These are phyloP conservation scores for Pyralis farinalis DNA, from an alignment of 2,888 invertebrate genomes.

Conservation along the genomic window DNA sequence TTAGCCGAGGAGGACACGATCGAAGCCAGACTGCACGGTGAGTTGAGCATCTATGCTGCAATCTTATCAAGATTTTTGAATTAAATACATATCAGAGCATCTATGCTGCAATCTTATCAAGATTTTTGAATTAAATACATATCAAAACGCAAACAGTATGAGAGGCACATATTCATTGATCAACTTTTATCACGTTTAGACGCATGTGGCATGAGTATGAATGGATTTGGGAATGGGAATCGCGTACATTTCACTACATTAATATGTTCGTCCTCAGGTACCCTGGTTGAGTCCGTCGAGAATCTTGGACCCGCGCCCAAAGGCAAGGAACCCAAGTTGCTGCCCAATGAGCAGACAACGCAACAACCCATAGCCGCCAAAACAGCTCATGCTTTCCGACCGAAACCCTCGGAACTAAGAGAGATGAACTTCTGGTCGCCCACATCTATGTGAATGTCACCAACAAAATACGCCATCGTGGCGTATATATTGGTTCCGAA, in stretches of 20 bases:
- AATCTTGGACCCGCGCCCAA: slow-evolving; percentile 64
- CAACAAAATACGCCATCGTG: neutral
- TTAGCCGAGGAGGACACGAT: slow-evolving; percentile 82
- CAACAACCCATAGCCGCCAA: slow-evolving; percentile 47
- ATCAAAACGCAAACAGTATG: too few species aligned
- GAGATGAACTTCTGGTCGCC: slow-evolving; percentile 94
- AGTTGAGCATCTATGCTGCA: slow-evolving; percentile 11
- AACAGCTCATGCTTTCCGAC: slow-evolving; percentile 42
- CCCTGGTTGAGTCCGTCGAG: slow-evolving; percentile 67
- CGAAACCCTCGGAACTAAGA: slow-evolving; percentile 82
- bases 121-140: too few species aligned
- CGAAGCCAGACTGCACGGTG: slow-evolving; percentile 56
- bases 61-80: too few species aligned
- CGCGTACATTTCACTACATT: too few species aligned
- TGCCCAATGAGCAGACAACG: slow-evolving; percentile 27
- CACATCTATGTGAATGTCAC: slow-evolving; percentile 85
- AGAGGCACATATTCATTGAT: too few species aligned
- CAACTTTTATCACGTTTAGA: too few species aligned
- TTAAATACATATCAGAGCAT: too few species aligned
- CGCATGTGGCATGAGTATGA: too few species aligned
- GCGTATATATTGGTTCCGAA: neutral
- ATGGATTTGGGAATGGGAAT: too few species aligned
- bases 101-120: too few species aligned
- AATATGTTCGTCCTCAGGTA: slow-evolving; percentile 48
- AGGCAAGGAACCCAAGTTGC: slow-evolving; percentile 31